These are phyloP conservation scores for Chymomyza caudatula DNA, from an alignment of 2,888 invertebrate species.

Conservation along the genomic window DNA sequence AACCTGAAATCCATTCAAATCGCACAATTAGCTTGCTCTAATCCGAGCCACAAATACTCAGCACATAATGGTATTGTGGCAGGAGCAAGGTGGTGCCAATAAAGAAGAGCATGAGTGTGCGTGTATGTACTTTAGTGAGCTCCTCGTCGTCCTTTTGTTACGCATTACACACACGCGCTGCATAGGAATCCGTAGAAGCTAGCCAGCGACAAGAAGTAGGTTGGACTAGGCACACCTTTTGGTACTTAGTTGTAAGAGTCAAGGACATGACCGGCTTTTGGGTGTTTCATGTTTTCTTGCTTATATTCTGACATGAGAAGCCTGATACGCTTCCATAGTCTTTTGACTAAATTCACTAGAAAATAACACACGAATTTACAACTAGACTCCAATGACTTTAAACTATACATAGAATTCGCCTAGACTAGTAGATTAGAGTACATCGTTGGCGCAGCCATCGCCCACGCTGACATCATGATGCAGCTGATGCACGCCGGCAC, in stretches of 20 bases:
- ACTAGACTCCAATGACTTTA: constrained; percentile 35
- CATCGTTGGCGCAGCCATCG: constrained; percentile 20
- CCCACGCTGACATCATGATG: constrained; percentile 16
- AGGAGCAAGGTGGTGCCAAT: not conserved
- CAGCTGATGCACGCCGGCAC: constrained; percentile 31
- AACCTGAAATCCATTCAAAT: constrained; percentile 70
- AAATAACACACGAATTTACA: constrained; percentile 30
- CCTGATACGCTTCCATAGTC: not conserved
- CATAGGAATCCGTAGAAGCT: constrained; percentile 58
- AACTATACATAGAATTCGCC: constrained; percentile 48
- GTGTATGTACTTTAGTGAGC: constrained; percentile 1
- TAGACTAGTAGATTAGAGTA: constrained; percentile 23
- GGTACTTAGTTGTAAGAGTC: constrained; percentile 12
- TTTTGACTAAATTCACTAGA: constrained; percentile 36
- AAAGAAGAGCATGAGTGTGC: constrained; percentile 5
- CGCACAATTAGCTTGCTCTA: constrained; percentile 68
- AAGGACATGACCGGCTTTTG: constrained; percentile 17
- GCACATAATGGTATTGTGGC: not conserved
- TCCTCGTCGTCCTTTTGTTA: constrained; percentile 45
- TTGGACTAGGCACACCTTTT: not conserved
- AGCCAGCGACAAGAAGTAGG: constrained; percentile 2
- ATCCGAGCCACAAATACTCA: constrained; percentile 64
- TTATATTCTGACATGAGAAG: not conserved
- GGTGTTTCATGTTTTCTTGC: not conserved
- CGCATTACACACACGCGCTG: constrained; percentile 21